Evolutionary conservation across 1,140 invertebrate genomes (phyloP).

Genomic region (Tachypleus tridentatus): DNA sequence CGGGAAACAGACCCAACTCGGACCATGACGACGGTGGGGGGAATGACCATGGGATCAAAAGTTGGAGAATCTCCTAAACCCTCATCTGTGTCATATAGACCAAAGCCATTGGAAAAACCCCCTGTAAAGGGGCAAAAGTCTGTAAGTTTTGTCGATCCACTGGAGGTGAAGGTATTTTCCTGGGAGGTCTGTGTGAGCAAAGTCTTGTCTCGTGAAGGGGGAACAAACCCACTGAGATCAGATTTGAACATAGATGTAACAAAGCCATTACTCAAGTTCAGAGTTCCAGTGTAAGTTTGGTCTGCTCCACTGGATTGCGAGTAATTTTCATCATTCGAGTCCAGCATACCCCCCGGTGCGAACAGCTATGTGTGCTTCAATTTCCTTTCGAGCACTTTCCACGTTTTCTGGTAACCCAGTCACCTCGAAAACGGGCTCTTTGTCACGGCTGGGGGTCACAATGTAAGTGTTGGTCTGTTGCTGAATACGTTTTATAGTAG

Average conservation of each 20-base stretch:
- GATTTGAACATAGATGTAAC: conserved; percentile 26
- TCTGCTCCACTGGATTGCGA: conserved; percentile 36
- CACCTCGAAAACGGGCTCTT: conserved; percentile 97
- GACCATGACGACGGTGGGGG: conserved; percentile 28
- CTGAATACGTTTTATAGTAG: conserved; percentile 98
- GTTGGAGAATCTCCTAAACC: conserved; percentile 38
- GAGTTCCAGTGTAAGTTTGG: conserved; percentile 18
- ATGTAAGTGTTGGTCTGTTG: conserved; percentile 99
- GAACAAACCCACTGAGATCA: conserved; percentile 24
- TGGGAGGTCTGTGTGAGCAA: conserved; percentile 28
- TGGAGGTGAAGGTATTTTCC: background rate
- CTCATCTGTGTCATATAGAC: conserved; percentile 38
- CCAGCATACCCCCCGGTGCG: conserved; percentile 61
- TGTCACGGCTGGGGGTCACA: conserved; percentile 93
- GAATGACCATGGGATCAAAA: conserved; percentile 33
- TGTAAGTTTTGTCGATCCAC: conserved; percentile 23
- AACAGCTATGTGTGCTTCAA: conserved; percentile 94
- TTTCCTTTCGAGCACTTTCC: conserved; percentile 85
- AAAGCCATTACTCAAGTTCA: conserved; percentile 16
- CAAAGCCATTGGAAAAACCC: conserved; percentile 24
- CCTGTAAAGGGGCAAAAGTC: conserved; percentile 22
- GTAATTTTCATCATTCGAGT: conserved; percentile 19
- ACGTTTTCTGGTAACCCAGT: conserved; percentile 95
- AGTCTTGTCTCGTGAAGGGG: conserved; percentile 23
- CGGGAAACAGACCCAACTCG: conserved; percentile 25